Conservation (phyloP, 2,888 invertebrate genomes). For the Volucella inanis region DNA sequence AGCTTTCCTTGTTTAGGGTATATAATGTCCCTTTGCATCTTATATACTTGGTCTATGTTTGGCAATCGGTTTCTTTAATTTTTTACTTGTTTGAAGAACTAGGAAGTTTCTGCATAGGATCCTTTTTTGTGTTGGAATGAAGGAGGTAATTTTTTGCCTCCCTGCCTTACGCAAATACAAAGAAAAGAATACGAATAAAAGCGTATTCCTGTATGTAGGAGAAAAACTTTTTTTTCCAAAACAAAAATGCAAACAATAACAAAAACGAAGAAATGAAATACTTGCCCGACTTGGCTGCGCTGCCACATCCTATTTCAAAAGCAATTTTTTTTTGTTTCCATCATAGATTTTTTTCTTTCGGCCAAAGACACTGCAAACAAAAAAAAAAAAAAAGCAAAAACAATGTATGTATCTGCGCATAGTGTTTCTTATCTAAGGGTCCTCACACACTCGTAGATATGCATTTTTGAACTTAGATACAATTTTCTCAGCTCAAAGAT, state of each 20-base stretch:
- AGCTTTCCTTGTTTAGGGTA: constrained; percentile 62
- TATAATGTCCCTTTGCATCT: constrained; percentile 68
- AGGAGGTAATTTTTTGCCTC: constrained; percentile 23
- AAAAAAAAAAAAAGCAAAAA: constrained; percentile 19
- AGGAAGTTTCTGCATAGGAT: constrained; percentile 64
- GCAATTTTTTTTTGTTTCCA: constrained; percentile 20
- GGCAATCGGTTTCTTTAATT: constrained; percentile 27
- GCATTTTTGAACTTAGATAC: constrained; percentile 61
- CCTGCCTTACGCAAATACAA: constrained; percentile 36
- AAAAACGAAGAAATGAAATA: constrained; percentile 21
- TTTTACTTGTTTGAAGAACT: constrained; percentile 49
- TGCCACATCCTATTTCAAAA: constrained; percentile 66
- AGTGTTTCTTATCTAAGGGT: constrained; percentile 58
- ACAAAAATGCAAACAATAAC: constrained; percentile 46
- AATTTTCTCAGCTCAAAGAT: constrained; percentile 46
- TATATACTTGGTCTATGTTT: constrained; percentile 50
- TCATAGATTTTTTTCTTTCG: constrained; percentile 26
- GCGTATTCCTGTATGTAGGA: constrained; percentile 29
- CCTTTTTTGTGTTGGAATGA: constrained; percentile 52
- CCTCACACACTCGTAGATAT: constrained; percentile 58
- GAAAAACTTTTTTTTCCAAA: constrained; percentile 35
- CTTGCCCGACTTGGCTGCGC: constrained; percentile 70
- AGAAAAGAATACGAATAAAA: constrained; percentile 15
- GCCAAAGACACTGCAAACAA: not conserved
- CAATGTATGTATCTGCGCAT: constrained; percentile 55